These are phyloP conservation scores for Latrodectus hesperus DNA, from an alignment of 2,888 invertebrate species.

Conservation along the genomic window DNA sequence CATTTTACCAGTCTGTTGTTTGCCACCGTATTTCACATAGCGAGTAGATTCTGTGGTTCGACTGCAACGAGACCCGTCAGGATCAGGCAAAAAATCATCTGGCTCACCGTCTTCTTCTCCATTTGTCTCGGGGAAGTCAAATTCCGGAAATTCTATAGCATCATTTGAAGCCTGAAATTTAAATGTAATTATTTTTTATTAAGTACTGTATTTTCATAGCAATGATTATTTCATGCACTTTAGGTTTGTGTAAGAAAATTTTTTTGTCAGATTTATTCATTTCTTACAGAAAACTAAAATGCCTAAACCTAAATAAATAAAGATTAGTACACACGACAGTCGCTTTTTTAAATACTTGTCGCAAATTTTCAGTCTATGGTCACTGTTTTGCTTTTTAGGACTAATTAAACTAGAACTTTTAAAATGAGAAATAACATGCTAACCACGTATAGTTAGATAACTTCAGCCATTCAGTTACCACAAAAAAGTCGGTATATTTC, in stretches of 20 bases:
- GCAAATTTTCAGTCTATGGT: too few species aligned
- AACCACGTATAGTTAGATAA: too few species aligned
- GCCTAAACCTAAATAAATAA: too few species aligned
- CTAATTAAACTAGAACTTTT: too few species aligned
- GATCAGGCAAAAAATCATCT: constrained; percentile 47
- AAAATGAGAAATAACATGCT: too few species aligned
- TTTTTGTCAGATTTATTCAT: background rate
- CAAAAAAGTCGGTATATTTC: too few species aligned
- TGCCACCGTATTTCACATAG: constrained; percentile 76
- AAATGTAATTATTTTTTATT: background rate
- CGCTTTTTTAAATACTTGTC: too few species aligned
- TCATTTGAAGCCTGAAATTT: constrained; percentile 68
- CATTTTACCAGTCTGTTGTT: constrained; percentile 80
- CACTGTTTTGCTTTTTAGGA: too few species aligned
- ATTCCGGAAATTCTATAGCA: constrained; percentile 70
- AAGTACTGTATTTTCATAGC: background rate
- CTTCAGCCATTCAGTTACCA: too few species aligned
- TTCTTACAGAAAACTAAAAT: background rate
- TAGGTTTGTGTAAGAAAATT: background rate
- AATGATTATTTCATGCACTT: background rate
- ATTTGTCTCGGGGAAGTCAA: constrained; percentile 70
- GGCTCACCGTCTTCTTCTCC: constrained; percentile 56
- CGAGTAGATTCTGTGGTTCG: constrained; percentile 65
- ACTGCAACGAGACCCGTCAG: constrained; percentile 52
- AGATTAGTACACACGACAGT: too few species aligned